These are phyloP conservation scores for Centropyge bicolor DNA, from an alignment of 2,797 vertebrate genomes.

Conservation along the genomic window DNA sequence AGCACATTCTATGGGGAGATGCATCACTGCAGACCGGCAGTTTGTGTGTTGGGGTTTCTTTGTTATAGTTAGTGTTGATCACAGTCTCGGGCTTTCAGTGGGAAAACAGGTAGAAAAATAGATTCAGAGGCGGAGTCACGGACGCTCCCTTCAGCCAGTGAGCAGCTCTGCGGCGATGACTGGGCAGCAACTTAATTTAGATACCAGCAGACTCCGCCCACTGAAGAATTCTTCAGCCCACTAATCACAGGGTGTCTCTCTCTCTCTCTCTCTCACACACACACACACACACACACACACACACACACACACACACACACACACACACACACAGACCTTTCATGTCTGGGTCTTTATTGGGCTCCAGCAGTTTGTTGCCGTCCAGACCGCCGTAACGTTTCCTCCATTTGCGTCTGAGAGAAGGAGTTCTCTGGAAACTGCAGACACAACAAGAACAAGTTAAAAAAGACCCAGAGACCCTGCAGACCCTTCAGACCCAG, in stretches of 20 bases:
- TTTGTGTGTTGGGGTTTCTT: constrained; percentile 14
- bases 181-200: constrained; percentile 31
- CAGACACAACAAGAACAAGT: background rate
- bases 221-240: constrained; percentile 30
- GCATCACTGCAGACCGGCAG: background rate
- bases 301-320: constrained; percentile 29
- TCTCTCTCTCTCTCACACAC: too few relatives aligned
- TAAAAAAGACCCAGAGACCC: background rate
- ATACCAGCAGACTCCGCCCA: constrained; percentile 36
- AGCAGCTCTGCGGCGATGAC: constrained; percentile 23
- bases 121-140: constrained; percentile 1
- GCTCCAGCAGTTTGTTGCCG: constrained; percentile 84
- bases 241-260: constrained; percentile 65
- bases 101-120: constrained; percentile 22
- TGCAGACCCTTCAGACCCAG: too few relatives aligned
- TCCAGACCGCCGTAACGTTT: constrained; percentile 84
- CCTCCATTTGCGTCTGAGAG: constrained; percentile 83
- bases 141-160: constrained; percentile 1
- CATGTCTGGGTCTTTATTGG: constrained; percentile 77
- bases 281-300: constrained; percentile 29
- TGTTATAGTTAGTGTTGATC: background rate
- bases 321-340: constrained; percentile 55
- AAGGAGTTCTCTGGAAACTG: constrained; percentile 84
- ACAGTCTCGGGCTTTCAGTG: background rate
- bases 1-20: too few relatives aligned